Percentiles rank a stretch among this genome's conserved stretches.
Evolutionary conservation across 2,113 vertebrate genomes (phyloP).

Genomic region (Chroicocephalus ridibundus): DNA sequence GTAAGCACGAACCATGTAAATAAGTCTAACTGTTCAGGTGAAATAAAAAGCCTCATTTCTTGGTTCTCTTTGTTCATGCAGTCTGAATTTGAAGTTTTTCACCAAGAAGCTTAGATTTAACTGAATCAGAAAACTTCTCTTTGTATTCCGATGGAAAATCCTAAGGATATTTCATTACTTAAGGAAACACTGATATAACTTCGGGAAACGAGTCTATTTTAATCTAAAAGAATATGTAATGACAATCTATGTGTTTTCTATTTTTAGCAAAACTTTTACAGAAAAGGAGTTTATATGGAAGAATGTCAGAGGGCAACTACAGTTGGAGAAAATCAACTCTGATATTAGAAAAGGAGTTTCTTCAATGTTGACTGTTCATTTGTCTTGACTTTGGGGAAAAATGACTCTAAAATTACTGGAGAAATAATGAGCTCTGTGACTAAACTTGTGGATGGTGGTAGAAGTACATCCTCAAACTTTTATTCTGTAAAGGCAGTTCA

Average conservation of each 20-base stretch:
- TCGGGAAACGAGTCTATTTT: neutral
- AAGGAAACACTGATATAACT: neutral
- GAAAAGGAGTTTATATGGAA: neutral
- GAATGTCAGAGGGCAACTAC: neutral
- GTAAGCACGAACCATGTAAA: neutral
- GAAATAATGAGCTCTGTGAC: neutral
- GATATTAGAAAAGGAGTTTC: neutral
- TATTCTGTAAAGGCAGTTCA: neutral
- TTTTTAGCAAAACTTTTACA: neutral
- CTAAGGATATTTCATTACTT: neutral
- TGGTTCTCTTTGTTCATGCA: neutral
- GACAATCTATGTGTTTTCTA: neutral
- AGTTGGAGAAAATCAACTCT: neutral
- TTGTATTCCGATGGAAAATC: neutral
- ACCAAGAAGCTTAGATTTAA: neutral
- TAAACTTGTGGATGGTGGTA: neutral
- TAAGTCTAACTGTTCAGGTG: neutral
- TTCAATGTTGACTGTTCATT: neutral
- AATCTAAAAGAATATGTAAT: neutral
- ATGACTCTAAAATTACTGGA: neutral
- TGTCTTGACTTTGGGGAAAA: neutral
- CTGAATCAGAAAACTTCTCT: neutral
- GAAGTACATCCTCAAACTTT: neutral
- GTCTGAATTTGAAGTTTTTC: neutral
- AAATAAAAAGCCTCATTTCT: neutral